These are phyloP conservation scores for Cryptus viduatorius DNA, from an alignment of 2,888 invertebrate species.

Conservation along the genomic window DNA sequence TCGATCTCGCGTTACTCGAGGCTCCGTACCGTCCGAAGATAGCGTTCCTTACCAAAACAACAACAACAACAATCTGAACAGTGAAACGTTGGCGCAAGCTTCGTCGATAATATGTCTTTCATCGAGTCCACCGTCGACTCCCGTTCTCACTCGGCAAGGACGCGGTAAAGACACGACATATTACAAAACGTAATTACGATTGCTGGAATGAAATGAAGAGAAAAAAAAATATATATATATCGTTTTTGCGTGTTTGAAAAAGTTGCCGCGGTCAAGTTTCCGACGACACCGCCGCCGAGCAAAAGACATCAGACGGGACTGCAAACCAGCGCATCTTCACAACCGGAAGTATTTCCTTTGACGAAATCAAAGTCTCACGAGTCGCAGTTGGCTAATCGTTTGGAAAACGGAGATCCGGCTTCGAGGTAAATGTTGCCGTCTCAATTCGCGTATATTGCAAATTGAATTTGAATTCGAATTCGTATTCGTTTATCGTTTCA, in stretches of 20 bases:
- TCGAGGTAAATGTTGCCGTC: constrained; percentile 78
- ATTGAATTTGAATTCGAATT: too few relatives aligned
- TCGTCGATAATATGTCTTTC: constrained; percentile 86
- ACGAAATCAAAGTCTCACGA: constrained; percentile 97
- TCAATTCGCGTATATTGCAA: too few relatives aligned
- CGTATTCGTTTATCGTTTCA: constrained; percentile 43
- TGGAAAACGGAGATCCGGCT: constrained; percentile 86
- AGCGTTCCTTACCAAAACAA: constrained; percentile 84
- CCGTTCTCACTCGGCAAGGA: constrained; percentile 77
- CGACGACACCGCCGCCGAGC: constrained; percentile 93
- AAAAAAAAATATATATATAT: not conserved
- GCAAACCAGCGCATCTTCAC: constrained; percentile 78
- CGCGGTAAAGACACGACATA: constrained; percentile 70
- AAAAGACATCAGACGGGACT: constrained; percentile 90
- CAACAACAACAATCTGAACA: constrained; percentile 82
- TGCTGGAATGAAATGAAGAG: constrained; percentile 14
- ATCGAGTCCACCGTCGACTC: constrained; percentile 85
- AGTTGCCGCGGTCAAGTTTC: constrained; percentile 88
- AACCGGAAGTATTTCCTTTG: constrained; percentile 87
- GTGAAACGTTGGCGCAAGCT: constrained; percentile 83
- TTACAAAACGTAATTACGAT: constrained; percentile 6
- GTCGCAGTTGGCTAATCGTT: constrained; percentile 91
- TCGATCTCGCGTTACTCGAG: constrained; percentile 86
- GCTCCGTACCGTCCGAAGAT: constrained; percentile 88
- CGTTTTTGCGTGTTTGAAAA: not conserved